A percentile compares a stretch with the other conserved stretches of the same genome.
Evolutionary conservation across 2,797 vertebrate genomes (phyloP).

Genomic region (Antrozous pallidus): DNA sequence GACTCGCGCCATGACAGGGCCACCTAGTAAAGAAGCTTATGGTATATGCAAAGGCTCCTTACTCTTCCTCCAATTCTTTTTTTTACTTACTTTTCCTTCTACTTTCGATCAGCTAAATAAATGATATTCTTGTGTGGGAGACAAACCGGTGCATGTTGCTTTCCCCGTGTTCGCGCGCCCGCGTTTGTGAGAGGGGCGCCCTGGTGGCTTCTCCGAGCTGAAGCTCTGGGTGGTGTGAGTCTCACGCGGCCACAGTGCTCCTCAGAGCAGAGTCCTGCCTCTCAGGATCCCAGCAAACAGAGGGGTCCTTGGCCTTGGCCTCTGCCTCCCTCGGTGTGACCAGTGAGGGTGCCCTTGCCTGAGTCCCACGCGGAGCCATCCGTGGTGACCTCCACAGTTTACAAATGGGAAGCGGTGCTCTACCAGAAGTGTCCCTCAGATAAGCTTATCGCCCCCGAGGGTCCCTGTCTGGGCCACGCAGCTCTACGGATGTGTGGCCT

Average conservation of each 20-base stretch:
- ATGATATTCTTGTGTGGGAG: slow-evolving; percentile 20
- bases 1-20: too few species aligned
- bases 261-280: too few species aligned
- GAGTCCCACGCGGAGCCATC: neutral
- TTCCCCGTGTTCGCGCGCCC: neutral
- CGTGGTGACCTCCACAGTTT: neutral
- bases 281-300: neutral
- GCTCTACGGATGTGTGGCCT: neutral
- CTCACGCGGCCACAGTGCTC: neutral
- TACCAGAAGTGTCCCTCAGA: neutral
- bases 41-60: neutral
- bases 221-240: too few species aligned
- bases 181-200: neutral
- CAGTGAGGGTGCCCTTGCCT: neutral
- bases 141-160: neutral
- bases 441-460: neutral
- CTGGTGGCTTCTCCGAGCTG: neutral
- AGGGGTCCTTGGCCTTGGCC: neutral
- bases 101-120: slow-evolving; percentile 22
- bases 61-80: neutral
- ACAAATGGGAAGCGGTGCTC: neutral
- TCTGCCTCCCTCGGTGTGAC: neutral
- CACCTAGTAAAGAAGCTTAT: neutral
- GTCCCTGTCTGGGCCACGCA: neutral
- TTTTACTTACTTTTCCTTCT: neutral